A percentile compares a stretch with the other conserved stretches of the same genome.
These are phyloP conservation scores for Gymnoscopelus microlampas DNA, from an alignment of 2,797 vertebrate genomes.

Conservation along the genomic window DNA sequence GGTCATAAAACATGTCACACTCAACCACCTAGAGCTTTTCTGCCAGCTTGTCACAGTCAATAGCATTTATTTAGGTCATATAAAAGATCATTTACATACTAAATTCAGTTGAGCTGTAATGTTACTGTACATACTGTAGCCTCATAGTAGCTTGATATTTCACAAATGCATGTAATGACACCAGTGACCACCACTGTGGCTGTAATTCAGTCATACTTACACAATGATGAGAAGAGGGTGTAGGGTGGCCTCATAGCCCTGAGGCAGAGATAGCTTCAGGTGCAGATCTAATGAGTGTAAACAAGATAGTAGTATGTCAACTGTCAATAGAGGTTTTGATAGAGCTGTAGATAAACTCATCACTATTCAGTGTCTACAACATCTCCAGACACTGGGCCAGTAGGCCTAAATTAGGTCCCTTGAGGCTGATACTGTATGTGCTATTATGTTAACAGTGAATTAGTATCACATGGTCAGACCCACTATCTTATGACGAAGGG, in stretches of 20 bases:
- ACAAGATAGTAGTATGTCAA: constrained; percentile 19
- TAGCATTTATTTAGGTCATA: too few species aligned
- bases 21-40: background rate
- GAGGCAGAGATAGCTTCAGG: constrained; percentile 84
- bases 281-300: constrained; percentile 78
- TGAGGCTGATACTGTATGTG: constrained; percentile 12
- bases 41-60: background rate
- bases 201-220: constrained; percentile 71
- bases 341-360: constrained; percentile 16
- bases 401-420: constrained; percentile 35
- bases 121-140: background rate
- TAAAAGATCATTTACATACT: too few species aligned
- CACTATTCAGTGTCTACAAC: constrained; percentile 23
- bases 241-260: constrained; percentile 80
- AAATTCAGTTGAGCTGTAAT: background rate
- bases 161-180: background rate
- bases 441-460: constrained; percentile 1
- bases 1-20: constrained; percentile 10
- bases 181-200: background rate
- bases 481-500: too few species aligned
- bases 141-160: background rate
- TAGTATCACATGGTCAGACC: too few species aligned
- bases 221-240: constrained; percentile 85
- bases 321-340: background rate
- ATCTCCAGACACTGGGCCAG: constrained; percentile 22